Percentiles rank a stretch among this genome's conserved stretches.
These are phyloP conservation scores for Drosophila nikananu DNA, from an alignment of 1,140 invertebrate species.

Conservation along the genomic window DNA sequence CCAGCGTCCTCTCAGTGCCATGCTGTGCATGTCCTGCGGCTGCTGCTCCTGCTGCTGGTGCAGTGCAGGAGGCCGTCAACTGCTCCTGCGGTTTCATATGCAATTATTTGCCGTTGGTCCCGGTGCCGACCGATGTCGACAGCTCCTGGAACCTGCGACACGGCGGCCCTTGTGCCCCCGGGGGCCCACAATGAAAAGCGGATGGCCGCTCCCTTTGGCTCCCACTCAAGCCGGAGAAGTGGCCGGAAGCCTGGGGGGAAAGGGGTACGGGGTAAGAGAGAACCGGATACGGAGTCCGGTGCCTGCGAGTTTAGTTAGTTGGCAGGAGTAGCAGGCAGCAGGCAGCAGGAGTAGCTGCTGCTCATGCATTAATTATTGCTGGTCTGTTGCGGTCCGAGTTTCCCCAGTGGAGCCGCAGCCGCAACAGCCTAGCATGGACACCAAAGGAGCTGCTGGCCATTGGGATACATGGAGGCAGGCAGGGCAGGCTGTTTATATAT, in stretches of 20 bases:
- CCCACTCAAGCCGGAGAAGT: constrained; percentile 36
- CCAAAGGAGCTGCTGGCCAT: constrained; percentile 14
- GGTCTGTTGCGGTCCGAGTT: constrained; percentile 74
- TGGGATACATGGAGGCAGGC: not conserved
- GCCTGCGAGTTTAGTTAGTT: constrained; percentile 57
- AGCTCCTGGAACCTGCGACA: constrained; percentile 26
- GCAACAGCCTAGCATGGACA: constrained; percentile 32
- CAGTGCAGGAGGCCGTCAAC: constrained; percentile 61
- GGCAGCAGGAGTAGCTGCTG: constrained; percentile 43
- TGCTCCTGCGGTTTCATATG: constrained; percentile 79
- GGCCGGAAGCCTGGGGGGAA: constrained; percentile 25
- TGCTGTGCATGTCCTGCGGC: constrained; percentile 44
- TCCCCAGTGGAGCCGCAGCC: constrained; percentile 28
- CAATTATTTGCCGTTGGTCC: constrained; percentile 73
- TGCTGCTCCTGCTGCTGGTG: constrained; percentile 23
- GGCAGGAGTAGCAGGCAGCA: constrained; percentile 48
- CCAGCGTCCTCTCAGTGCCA: constrained; percentile 1
- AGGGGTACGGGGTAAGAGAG: constrained; percentile 22
- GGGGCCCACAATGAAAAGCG: constrained; percentile 39
- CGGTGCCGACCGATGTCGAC: constrained; percentile 24
- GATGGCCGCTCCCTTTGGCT: constrained; percentile 16
- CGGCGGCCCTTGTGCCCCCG: constrained; percentile 15
- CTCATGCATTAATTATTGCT: constrained; percentile 83
- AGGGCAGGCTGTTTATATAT: not conserved
- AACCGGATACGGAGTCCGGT: constrained; percentile 9